Evolutionary conservation across 2,888 invertebrate genomes (phyloP), one percentile per base, ranked within the genome.

Genomic region (Cephus runcator): DNA sequence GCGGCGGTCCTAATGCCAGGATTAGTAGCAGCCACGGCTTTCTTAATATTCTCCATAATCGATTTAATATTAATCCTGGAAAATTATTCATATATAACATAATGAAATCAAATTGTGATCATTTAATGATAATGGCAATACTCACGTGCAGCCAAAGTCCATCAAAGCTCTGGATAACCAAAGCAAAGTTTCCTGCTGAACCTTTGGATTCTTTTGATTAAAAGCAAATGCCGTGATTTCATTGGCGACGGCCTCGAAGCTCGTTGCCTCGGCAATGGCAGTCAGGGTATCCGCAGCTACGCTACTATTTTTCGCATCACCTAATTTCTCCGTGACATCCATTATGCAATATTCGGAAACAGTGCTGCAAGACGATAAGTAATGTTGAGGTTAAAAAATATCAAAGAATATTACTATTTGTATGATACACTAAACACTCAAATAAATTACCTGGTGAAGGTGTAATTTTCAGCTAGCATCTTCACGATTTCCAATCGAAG

Each of bases 141-240:
- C 95, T 94, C 91, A 96, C 95, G 93, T 93, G 87, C 97, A 95
- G 3, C 98, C 98, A 93, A 98, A 98, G 89, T 98, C 98, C 87
- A 95, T 94, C 9, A 98, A 93, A 0, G 97, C 95, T 69, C 92
- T 94, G 1, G 95, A 92, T 81, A 97, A 93, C 98, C 98, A 98
- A 79, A 94, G 93, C 77, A 98, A 93, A 78, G 96, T 93, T 91
- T 98, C 98, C 0, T 96, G 95, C 88, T 97, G 97, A 69, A 97
- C 97, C 92, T 98, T 98, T 0, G 98, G 98, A 88, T 96, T 98
- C 92, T 97, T 98, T 91, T 98, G 97, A 12, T 92, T 92, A 91
- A 97, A 96, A 0, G 97, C 96, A 88, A 94, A 95, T 3, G 94
- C 93, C 34, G 97, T 92, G 0, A 96, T 94, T 88, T 95, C 95